These are phyloP conservation scores for Syritta pipiens DNA, from an alignment of 2,888 invertebrate species.

Conservation along the genomic window DNA sequence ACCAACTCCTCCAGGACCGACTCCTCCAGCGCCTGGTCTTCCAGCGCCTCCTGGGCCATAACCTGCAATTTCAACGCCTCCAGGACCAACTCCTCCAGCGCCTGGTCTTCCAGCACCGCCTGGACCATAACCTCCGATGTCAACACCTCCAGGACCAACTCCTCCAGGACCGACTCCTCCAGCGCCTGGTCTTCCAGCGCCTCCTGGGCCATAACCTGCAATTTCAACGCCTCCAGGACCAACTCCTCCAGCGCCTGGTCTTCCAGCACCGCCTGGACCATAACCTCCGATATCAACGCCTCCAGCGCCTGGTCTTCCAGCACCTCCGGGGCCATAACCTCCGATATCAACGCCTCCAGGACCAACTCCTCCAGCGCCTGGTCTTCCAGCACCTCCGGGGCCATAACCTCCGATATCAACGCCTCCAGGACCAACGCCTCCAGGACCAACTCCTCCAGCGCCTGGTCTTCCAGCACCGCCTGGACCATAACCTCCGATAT, in stretches of 20 bases:
- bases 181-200: neutral
- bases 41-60: constrained; percentile 29
- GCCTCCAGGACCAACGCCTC: constrained; percentile 36
- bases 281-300: constrained; percentile 19
- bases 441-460: constrained; percentile 19
- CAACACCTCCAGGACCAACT: constrained; percentile 23
- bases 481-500: neutral
- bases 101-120: neutral
- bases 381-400: constrained; percentile 30
- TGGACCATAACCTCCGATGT: neutral
- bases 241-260: neutral
- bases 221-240: constrained; percentile 35
- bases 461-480: constrained; percentile 32
- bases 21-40: constrained; percentile 22
- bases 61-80: constrained; percentile 51
- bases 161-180: constrained; percentile 37
- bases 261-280: constrained; percentile 35
- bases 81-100: constrained; percentile 25
- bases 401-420: neutral
- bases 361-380: constrained; percentile 10
- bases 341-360: constrained; percentile 33
- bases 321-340: constrained; percentile 26
- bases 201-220: constrained; percentile 38
- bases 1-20: constrained; percentile 32
- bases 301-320: constrained; percentile 17